Evolutionary conservation across 1,140 invertebrate genomes (phyloP).

Genomic region (Saccostrea cuccullata): DNA sequence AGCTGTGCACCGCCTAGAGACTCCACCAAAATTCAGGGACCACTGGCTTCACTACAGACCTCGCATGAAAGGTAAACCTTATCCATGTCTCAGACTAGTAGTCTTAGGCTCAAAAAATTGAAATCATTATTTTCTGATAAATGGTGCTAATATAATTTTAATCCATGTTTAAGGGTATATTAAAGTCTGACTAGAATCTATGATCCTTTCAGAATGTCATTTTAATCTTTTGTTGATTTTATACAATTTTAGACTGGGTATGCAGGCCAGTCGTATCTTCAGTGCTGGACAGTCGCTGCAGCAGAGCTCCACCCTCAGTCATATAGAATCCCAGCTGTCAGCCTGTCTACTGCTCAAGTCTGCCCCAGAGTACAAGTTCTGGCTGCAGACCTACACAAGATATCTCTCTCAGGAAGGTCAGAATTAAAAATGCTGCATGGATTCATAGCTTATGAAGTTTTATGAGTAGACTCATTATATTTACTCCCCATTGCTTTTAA

Average conservation of each 20-base stretch:
- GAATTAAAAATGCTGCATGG: neutral
- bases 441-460: too few species aligned
- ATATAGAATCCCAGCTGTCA: conserved; percentile 88
- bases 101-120: too few species aligned
- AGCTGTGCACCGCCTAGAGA: conserved; percentile 68
- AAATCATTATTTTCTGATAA: too few species aligned
- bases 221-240: conserved; percentile 3
- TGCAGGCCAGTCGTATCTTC: conserved; percentile 66
- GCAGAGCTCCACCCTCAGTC: conserved; percentile 82
- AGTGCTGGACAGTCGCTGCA: conserved; percentile 65
- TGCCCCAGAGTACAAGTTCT: conserved; percentile 87
- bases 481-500: too few species aligned
- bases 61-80: conserved; percentile 66
- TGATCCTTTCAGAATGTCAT: neutral
- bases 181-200: too few species aligned
- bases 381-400: conserved; percentile 86
- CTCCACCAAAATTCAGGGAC: conserved; percentile 62
- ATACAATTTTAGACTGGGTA: conserved; percentile 60
- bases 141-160: too few species aligned
- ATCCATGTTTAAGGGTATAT: too few species aligned
- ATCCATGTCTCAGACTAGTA: too few species aligned
- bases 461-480: too few species aligned
- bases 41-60: conserved; percentile 74
- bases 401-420: conserved; percentile 88
- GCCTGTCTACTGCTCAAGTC: conserved; percentile 85